These are phyloP conservation scores for Axis porcinus DNA, from an alignment of 2,113 vertebrate genomes.

Conservation along the genomic window DNA sequence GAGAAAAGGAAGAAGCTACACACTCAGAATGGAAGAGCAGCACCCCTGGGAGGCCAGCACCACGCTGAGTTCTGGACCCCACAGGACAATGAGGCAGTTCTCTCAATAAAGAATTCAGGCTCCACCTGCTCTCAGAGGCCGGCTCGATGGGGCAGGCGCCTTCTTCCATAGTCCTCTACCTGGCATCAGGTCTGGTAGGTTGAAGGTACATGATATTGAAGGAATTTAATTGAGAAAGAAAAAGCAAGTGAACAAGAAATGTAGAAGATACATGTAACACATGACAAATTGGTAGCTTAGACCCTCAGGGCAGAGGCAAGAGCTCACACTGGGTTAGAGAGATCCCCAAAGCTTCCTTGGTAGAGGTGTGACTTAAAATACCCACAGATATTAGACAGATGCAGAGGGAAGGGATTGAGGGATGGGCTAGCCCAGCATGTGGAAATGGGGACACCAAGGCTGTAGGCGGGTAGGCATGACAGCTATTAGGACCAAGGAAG, in stretches of 20 bases:
- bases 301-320: not conserved
- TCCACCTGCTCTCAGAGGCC: not conserved
- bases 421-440: accelerated
- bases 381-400: not conserved
- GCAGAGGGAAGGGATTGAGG: not conserved
- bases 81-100: not conserved
- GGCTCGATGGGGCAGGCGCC: not conserved
- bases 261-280: not conserved
- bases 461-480: too few species aligned
- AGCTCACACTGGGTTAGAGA: not conserved
- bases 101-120: not conserved
- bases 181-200: not conserved
- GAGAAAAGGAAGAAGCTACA: not conserved
- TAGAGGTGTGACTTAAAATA: not conserved
- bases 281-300: not conserved
- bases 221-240: not conserved
- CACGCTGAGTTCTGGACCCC: not conserved
- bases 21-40: not conserved
- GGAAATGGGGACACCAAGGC: not conserved
- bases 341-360: not conserved
- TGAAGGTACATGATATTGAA: not conserved
- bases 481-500: not conserved
- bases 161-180: not conserved
- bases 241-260: not conserved
- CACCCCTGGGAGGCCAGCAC: not conserved